Evolutionary conservation across 1,140 invertebrate genomes (phyloP).

Genomic region (Listronotus oregonensis): DNA sequence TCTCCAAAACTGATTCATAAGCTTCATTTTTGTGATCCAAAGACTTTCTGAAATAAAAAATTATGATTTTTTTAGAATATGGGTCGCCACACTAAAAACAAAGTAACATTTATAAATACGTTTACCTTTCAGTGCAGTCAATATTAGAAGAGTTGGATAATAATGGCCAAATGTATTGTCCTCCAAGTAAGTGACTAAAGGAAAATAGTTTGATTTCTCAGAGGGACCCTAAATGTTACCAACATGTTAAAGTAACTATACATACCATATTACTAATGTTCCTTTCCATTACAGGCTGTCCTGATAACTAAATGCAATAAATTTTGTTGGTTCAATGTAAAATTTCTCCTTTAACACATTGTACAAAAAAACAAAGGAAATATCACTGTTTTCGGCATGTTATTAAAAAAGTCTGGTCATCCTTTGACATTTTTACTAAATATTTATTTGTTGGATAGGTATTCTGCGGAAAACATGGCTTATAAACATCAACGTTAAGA

Average conservation of each 20-base stretch:
- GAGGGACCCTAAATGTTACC: conserved; percentile 4
- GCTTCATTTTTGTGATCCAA: conserved; percentile 77
- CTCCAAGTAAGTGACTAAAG: background rate
- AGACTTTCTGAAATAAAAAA: conserved; percentile 67
- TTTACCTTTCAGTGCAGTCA: background rate
- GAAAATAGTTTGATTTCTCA: background rate
- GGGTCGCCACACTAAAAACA: too few relatives aligned
- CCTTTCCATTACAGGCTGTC: conserved; percentile 9
- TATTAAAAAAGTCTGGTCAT: conserved; percentile 20
- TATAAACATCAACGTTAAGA: conserved; percentile 22
- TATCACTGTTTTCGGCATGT: conserved; percentile 16
- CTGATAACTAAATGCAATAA: conserved; percentile 29
- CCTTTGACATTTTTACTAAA: conserved; percentile 29
- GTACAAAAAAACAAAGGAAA: conserved; percentile 17
- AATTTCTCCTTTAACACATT: conserved; percentile 8
- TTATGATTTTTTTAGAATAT: background rate
- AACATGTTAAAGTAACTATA: conserved; percentile 11
- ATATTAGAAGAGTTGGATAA: background rate
- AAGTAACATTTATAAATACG: too few relatives aligned
- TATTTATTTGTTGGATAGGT: conserved; percentile 26
- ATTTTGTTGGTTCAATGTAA: conserved; percentile 22
- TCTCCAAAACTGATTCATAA: conserved; percentile 84
- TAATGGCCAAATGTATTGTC: too few relatives aligned
- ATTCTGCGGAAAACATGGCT: conserved; percentile 34
- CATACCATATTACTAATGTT: conserved; percentile 17